Base-by-base conservation (phyloP, 2,113 vertebrate genomes). In the Acrocephalus kingi region DNA sequence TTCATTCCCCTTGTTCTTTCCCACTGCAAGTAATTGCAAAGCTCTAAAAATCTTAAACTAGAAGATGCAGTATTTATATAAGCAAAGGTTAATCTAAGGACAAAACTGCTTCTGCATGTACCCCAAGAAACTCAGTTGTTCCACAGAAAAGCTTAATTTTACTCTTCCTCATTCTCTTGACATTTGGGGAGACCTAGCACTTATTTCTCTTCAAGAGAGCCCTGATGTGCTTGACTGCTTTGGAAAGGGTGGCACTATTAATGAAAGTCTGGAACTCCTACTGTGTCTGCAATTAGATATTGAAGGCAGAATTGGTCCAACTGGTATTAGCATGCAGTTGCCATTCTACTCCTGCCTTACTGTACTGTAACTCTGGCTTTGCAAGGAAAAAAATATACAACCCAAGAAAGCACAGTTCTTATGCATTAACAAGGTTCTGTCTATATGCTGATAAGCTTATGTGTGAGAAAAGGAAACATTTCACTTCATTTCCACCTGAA, bases 11-110 rank as follows among this genome's bases (percentile, higher is more conserved):
- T 59, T 63, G 20, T 78, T 86, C 55, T 35, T 79, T 92, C n/a
- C 79, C 64, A 80, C 92, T 84, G 85, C 64, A 90, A 95, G 23
- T 63, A 90, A 88, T 10, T 81, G 80, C 35, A 83, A 95, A 92
- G 55, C 45, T 71, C 0, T 59, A 89, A 74, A 87, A 81, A 86
- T 46, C 37, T 93, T 74, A 54, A 81, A 54, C 30, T 63, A 78
- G 83, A 75, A 81, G 88, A 89, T 87, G 64, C 31, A 72, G 76
- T 71, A 92, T 55, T 87, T 83, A 64, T 77, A 74, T 33, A 88
- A 80, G 52, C 63, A 64, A 61, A 72, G 22, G 12, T 55, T 68
- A 85, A 6, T 74, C 55, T 82, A 89, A 81, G 55, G 59, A 84
- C 27, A 95, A 35, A 56, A 74, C 75, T 67, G 68, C 72, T 92